Base-by-base conservation (phyloP, 2,797 vertebrate species). In the Pseudomugil gertrudae region DNA sequence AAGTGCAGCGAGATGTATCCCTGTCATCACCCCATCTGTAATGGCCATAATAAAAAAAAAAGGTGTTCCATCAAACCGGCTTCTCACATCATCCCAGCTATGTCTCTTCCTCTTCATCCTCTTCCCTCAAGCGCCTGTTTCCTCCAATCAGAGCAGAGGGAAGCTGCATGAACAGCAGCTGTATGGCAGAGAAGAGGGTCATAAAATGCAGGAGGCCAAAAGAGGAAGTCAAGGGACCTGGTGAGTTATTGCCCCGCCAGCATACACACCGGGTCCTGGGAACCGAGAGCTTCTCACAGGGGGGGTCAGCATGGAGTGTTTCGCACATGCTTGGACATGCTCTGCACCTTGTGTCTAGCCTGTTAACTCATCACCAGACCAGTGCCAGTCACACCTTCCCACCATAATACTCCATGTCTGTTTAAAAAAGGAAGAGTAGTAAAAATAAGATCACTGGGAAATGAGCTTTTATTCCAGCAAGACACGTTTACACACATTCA, bases 201-300 rank as follows among this genome's bases (percentile, higher is more conserved):
- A 86, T 95, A 94, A 95, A 95, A 89, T 35, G 58, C 76, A 72
- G 73, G 81, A 79, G 83, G 80, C 79, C 57, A 71, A 94, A 95
- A 93, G 94, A 90, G 94, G 93, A 95, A 94, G 92, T 94, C 76
- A 67, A 82, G 68, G 81, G 83, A 90, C 66, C 79, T 62, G 29
- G 69, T 92, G 89, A 93, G 88, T 94, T 95, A 95, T 94, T 93
- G 81, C 90, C 88, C 82, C 85, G 74, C 78, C 87, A 89, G 84
- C 89, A 80, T 88, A 93, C 92, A 93, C 90, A 93, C 57, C 32
- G 74, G 84, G 88, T 85, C 93, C 91, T 95, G 94, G 92, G 93
- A 95, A 94, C 89, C 32, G 67, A 70, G 78, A 85, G 70, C 84
- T 91, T 92, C 90, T 92, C 90, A 93, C 85, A 87, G 79, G 82